Base-by-base conservation (phyloP, 2,797 vertebrate species). In the Onychomys arenicola region DNA sequence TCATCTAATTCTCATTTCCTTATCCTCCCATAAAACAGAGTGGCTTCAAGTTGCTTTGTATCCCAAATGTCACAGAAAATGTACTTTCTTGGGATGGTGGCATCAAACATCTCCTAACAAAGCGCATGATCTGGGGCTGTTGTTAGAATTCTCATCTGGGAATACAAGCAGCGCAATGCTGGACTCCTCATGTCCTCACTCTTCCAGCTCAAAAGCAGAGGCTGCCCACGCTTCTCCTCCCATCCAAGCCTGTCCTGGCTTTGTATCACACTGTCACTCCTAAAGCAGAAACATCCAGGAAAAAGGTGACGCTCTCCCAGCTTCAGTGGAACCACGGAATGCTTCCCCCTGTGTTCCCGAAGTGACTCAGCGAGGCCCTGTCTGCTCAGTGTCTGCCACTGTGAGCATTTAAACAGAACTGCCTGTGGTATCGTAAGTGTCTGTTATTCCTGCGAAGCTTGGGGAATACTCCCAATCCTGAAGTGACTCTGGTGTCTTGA, bases 51-150 rank as follows among this genome's bases (percentile, higher is more conserved):
- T 85, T 67, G 14, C 37, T 81, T 92, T 59, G 59, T 11, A 92
- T 86, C n/a, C 52, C 32, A 92, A 91, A 94, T 57, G 32, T 81
- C 59, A 90, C 4, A 69, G 34, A 84, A 83, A 89, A 69, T 59
- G 11, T 14, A 69, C 94, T 94, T 92, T 90, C 49, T 37, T 91
- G 29, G 25, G 49, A 21, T 89, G 29, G 59, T 37, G 7, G 40
- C 93, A 55, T 94, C 67, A 85, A 61, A 87, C 19, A 25, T 69
- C 89, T 90, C 59, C 25, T 46, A 96, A 82, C 4, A 78, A 89
- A 97, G 91, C 12, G 85, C 25, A 10, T 32, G 16, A 34, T 17
- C 34, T 52, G 6, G 27, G 8, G 4, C 49, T 6, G 89, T 81
- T 85, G 29, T 52, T 78, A 10, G 76, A 52, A 16, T 88, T 67